Percentiles rank a stretch among this genome's conserved stretches.
phyloP scores from a whole-genome alignment of 2,797 vertebrate species.

The Falco rusticolus region DNA sequence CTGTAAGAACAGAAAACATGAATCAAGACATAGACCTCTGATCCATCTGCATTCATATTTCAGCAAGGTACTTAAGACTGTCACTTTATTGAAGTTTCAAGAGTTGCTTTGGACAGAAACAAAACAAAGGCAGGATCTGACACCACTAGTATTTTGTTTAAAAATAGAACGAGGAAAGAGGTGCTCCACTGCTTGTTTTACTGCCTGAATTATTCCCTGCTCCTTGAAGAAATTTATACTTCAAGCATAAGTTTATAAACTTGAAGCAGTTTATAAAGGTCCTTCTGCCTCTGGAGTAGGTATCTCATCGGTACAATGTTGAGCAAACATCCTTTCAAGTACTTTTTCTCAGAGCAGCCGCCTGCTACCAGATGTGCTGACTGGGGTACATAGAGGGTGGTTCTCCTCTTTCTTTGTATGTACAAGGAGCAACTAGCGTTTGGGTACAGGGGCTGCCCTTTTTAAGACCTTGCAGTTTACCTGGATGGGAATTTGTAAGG shows the following conservation, averaged over 20 bases:
- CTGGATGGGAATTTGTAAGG: neutral
- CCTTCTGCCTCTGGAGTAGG: neutral
- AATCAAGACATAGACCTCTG: neutral
- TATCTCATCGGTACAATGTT: neutral
- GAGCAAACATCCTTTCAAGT: neutral
- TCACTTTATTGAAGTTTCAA: neutral
- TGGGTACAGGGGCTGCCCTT: neutral
- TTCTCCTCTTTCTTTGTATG: neutral
- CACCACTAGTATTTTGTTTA: neutral
- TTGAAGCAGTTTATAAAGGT: neutral
- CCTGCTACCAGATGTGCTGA: neutral
- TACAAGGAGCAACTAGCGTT: neutral
- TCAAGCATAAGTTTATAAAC: no score
- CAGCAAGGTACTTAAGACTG: neutral
- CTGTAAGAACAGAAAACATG: neutral
- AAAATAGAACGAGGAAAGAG: neutral
- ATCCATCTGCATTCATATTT: neutral
- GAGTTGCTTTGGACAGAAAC: neutral
- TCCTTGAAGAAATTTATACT: neutral
- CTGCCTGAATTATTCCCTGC: neutral
- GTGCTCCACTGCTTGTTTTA: neutral
- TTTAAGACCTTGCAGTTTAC: neutral
- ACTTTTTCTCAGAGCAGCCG: neutral
- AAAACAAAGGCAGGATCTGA: neutral
- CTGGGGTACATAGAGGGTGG: neutral